Evolutionary conservation across 1,140 invertebrate genomes (phyloP).

Genomic region (Sminthurides bifidus): DNA sequence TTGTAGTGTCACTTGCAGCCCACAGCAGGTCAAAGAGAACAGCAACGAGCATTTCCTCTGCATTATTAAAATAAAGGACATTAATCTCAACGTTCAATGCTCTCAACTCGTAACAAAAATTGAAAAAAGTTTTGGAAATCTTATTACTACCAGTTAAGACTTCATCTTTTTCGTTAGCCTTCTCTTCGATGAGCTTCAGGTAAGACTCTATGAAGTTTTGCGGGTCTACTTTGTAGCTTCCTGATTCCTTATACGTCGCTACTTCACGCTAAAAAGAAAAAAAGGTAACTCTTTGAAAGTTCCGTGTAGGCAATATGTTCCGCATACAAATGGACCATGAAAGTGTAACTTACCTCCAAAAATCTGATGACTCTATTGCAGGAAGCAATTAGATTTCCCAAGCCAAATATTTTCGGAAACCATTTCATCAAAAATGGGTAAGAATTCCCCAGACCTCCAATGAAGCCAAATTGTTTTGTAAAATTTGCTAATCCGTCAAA

Average conservation of each 20-base stretch:
- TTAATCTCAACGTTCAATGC: too few relatives aligned
- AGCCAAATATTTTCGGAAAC: too few relatives aligned
- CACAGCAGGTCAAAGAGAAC: not conserved
- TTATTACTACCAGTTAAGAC: not conserved
- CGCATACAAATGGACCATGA: too few relatives aligned
- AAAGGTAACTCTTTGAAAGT: not conserved
- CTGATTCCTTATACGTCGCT: not conserved
- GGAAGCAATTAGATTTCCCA: too few relatives aligned
- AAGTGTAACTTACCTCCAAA: too few relatives aligned
- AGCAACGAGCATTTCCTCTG: not conserved
- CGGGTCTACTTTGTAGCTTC: not conserved
- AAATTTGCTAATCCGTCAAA: too few relatives aligned
- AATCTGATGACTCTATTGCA: too few relatives aligned
- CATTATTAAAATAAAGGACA: not conserved
- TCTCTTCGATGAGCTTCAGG: not conserved
- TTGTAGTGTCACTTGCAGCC: not conserved
- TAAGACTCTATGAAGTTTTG: not conserved
- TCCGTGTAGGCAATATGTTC: too few relatives aligned
- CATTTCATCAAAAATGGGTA: too few relatives aligned
- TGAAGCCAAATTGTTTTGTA: too few relatives aligned
- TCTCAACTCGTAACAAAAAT: not conserved
- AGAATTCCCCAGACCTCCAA: too few relatives aligned
- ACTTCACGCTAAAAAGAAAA: not conserved
- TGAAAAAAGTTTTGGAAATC: not conserved
- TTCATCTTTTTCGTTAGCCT: not conserved